phyloP scores from a whole-genome alignment of 1,140 invertebrate genomes.

The Tribolium madens region DNA sequence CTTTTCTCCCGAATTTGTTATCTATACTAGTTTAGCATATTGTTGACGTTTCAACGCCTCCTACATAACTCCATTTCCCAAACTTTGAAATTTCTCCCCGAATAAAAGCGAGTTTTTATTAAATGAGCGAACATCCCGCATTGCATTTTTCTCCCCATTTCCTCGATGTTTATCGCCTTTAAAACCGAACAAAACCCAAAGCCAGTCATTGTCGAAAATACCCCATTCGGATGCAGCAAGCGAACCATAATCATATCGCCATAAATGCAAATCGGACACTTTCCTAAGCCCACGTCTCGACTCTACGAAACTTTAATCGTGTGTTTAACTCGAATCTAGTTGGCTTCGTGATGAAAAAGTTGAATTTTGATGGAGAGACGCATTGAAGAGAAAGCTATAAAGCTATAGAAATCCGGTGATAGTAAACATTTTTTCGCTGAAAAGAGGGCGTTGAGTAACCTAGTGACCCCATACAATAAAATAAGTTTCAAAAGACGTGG shows the following conservation, averaged over 20 bases:
- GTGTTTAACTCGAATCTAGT: not conserved
- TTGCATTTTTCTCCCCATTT: not conserved
- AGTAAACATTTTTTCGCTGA: not conserved
- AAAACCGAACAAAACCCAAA: not conserved
- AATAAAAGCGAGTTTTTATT: too few relatives aligned
- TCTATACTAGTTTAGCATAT: too few relatives aligned
- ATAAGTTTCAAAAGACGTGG: not conserved
- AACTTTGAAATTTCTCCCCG: too few relatives aligned
- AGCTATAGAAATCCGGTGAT: slow-evolving; percentile 1
- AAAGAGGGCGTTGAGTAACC: not conserved
- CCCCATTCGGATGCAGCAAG: not conserved
- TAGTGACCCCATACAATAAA: not conserved
- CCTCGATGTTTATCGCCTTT: too few relatives aligned
- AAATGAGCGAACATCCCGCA: not conserved
- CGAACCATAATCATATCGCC: not conserved
- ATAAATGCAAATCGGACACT: not conserved
- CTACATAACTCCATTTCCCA: too few relatives aligned
- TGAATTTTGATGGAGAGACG: not conserved
- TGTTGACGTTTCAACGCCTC: too few relatives aligned
- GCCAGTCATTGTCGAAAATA: not conserved
- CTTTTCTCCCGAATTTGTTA: too few relatives aligned
- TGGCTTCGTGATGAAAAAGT: not conserved
- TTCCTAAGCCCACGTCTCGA: not conserved
- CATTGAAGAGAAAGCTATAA: slow-evolving; percentile 17
- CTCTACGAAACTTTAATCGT: not conserved